Evolutionary conservation across 2,113 vertebrate genomes (phyloP), one percentile per base, ranked within the genome.

Genomic region (Anguilla rostrata): DNA sequence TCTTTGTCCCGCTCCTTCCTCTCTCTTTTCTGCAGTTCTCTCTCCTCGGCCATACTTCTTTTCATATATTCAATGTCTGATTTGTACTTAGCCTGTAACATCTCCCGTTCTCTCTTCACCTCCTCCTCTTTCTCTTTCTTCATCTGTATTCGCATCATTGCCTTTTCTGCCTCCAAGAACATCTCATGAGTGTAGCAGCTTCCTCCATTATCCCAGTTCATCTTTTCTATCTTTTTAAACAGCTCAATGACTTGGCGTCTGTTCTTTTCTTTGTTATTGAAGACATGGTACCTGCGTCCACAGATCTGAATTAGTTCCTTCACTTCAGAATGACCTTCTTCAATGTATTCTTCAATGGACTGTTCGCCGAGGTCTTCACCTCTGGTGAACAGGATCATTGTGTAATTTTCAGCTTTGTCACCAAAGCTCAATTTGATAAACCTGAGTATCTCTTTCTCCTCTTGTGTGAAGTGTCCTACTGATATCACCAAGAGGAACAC

Each of bases 331-430:
- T 87, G 26, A n/a, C 41, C 86, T 12, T 63, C 39, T 71, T 81
- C 40, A 40, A 83, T 14, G 41, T 83, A 82, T 2, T 83, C 63
- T 0, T 83, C 39, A 83, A 87, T 87, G 22, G 57, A n/a, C 22
- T 86, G 6, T 29, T 60, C 22, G 29, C 85, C 82, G 3, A 89
- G 86, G 60, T 87, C 63, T 75, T 89, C 88, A 57, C 78, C 87
- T 49, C 83, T 82, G 29, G 88, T 89, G 83, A 90, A 90, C 12
- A 90, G 0, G 15, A 90, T 16, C 49, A 90, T 86, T 63, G 85
- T 87, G 66, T 88, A 66, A 1, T 88, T 81, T 2, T 49, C 18
- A 39, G 88, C 87, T 9, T 49, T 43, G 2, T 85, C 43, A 80
- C 87, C 87, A 86, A 91, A 91, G 26, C n/a, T 75, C n/a, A 7